Conservation (phyloP, 1,140 invertebrate species). For the Brachionus angularis region DNA sequence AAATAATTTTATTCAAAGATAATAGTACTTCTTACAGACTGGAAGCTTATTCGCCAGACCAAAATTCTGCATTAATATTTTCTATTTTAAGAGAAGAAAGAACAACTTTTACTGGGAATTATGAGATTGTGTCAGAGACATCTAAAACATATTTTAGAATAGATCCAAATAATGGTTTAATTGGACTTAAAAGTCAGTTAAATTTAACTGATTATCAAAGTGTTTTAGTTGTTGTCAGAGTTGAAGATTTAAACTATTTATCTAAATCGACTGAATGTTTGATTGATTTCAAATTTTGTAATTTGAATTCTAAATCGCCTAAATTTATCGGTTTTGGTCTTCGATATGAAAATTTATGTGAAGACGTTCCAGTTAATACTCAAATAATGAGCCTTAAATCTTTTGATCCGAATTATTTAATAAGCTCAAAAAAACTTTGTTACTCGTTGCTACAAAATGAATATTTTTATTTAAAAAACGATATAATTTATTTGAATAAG, state of each 20-base stretch:
- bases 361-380: constrained; percentile 20
- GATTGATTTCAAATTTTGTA: constrained; percentile 19
- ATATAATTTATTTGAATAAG: not conserved
- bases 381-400: constrained; percentile 6
- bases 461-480: constrained; percentile 23
- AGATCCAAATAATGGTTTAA: not conserved
- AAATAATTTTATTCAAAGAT: not conserved
- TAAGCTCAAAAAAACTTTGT: constrained; percentile 7
- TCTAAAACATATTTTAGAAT: not conserved
- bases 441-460: not conserved
- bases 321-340: constrained; percentile 36
- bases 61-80: not conserved
- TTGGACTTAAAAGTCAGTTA: not conserved
- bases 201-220: constrained; percentile 1
- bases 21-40: constrained; percentile 25
- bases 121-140: not conserved
- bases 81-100: constrained; percentile 5
- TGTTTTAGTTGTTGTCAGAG: not conserved
- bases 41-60: not conserved
- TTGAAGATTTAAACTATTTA: not conserved
- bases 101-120: not conserved
- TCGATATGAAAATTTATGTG: constrained; percentile 12
- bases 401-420: constrained; percentile 15
- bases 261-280: constrained; percentile 4
- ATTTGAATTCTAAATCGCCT: not conserved